phyloP scores from a whole-genome alignment of 1,140 invertebrate species.

The Pteromalus puparum region DNA sequence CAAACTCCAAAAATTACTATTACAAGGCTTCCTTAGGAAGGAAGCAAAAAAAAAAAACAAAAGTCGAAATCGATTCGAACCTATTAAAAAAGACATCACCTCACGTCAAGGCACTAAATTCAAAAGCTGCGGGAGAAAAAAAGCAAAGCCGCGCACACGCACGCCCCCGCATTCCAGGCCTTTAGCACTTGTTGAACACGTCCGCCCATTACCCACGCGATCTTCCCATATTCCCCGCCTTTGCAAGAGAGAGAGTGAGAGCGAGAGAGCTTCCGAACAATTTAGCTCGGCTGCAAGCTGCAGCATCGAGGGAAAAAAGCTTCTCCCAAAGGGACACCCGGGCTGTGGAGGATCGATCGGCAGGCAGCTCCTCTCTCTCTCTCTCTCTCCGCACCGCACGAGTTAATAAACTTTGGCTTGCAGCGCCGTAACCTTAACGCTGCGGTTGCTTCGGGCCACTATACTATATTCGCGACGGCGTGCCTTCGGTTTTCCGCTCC shows the following conservation, averaged over 20 bases:
- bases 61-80: background rate
- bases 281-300: background rate
- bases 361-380: background rate
- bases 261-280: conserved; percentile 11
- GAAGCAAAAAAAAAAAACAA: too few relatives aligned
- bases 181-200: conserved; percentile 28
- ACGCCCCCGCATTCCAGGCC: background rate
- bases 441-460: background rate
- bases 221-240: background rate
- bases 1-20: too few relatives aligned
- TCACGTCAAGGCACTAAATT: background rate
- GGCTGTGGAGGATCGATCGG: conserved; percentile 19
- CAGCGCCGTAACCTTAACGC: conserved; percentile 5
- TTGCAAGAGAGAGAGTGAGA: background rate
- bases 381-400: background rate
- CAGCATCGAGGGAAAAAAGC: background rate
- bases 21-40: too few relatives aligned
- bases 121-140: background rate
- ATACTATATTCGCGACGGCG: background rate
- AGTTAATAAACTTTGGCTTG: conserved; percentile 37
- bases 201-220: background rate
- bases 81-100: background rate
- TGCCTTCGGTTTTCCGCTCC: conserved; percentile 10
- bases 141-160: background rate
- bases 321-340: background rate